These are phyloP conservation scores for Archilochus colubris DNA, from an alignment of 2,113 vertebrate species.

Conservation along the genomic window DNA sequence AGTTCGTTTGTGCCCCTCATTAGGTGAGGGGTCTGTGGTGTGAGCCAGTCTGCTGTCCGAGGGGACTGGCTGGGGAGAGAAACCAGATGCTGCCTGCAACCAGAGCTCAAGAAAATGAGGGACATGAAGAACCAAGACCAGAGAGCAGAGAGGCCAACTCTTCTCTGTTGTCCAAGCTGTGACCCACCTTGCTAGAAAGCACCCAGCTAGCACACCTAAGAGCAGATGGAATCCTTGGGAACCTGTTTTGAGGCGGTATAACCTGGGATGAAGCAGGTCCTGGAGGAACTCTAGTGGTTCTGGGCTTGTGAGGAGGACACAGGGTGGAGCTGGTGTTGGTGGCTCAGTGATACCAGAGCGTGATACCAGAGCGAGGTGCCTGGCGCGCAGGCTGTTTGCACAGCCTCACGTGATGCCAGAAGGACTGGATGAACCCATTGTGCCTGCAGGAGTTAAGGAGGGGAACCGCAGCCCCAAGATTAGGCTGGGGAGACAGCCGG, in stretches of 20 bases:
- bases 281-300: background rate
- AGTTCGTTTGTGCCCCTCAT: background rate
- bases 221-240: background rate
- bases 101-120: background rate
- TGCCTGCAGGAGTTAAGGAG: background rate
- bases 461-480: background rate
- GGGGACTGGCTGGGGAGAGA: background rate
- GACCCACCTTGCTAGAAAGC: background rate
- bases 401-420: slow-evolving; percentile 26
- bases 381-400: slow-evolving; percentile 5
- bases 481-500: background rate
- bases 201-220: background rate
- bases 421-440: slow-evolving; percentile 13
- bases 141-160: background rate
- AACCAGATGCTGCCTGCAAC: background rate
- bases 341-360: background rate
- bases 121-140: background rate
- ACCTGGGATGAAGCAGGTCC: background rate
- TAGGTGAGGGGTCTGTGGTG: background rate
- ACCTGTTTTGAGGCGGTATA: background rate
- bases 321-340: background rate
- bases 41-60: background rate
- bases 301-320: background rate
- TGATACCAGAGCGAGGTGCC: background rate
- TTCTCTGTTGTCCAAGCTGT: background rate